Base-by-base conservation (phyloP, 2,113 vertebrate species). In the Sminthopsis crassicaudata region DNA sequence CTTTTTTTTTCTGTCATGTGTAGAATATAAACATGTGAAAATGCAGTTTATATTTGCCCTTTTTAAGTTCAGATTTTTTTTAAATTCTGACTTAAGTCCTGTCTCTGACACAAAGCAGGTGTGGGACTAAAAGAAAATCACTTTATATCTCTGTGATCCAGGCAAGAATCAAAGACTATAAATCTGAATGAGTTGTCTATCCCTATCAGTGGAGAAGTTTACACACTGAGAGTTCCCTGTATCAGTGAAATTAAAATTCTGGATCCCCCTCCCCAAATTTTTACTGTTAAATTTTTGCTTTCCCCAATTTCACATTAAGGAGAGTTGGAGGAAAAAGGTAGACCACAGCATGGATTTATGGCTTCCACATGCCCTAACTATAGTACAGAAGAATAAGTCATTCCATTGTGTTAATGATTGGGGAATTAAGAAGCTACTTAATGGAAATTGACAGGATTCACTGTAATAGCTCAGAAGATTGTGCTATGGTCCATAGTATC, bases 361-460 rank as follows among this genome's bases (percentile, higher is more conserved):
- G 96, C 98, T 96, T 97, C 97, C 97, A 94, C 84, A 52, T 93
- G 97, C 50, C 92, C 96, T 98, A 97, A 97, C 98, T 98, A 96
- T 96, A 97, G 96, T 91, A 95, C 92, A 94, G 93, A 95, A 91
- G 93, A 96, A 97, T 97, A 98, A 97, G 96, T 96, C 90, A 60
- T 97, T 98, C 94, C 46, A 96, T 94, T 95, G 25, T 95, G 93
- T 96, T 95, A 96, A 95, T 97, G 98, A 97, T 97, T 96, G 92
- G 94, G 96, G 96, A 98, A 96, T 94, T 97, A 96, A 97, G 94
- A 95, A 92, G 89, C 93, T 97, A 94, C 96, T 96, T 97, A 96
- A 97, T 97, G 94, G 96, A 96, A 96, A 98, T 94, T 97, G 97
- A 97, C 92, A 93, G 76, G 94, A 96, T 97, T 94, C 53, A 97